Conservation (phyloP, 1,140 invertebrate species). For the Drosophila miranda region DNA sequence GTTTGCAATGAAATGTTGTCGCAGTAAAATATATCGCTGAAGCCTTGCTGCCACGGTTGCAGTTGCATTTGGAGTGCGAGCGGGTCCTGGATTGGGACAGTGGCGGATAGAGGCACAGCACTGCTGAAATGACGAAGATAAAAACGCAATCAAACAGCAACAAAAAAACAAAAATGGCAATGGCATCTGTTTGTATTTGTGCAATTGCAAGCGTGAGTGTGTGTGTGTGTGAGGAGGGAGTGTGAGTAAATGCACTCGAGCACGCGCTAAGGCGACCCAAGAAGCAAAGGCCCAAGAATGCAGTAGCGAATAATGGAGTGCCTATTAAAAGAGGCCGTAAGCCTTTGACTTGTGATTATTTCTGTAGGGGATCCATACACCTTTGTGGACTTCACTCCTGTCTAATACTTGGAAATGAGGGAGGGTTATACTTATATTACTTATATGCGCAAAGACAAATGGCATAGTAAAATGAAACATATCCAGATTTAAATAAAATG, state of each 20-base stretch:
- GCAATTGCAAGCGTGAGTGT: conserved; percentile 6
- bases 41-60: conserved; percentile 3
- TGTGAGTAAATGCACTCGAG: conserved; percentile 72
- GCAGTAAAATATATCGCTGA: conserved; percentile 70
- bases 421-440: no score
- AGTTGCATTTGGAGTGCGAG: conserved; percentile 32
- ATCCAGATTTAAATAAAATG: no score
- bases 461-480: no score
- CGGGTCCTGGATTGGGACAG: conserved; percentile 1
- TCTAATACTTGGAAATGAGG: no score
- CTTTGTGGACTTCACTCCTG: no score
- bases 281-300: neutral
- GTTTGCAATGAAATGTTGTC: conserved; percentile 75
- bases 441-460: no score
- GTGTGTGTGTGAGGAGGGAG: neutral
- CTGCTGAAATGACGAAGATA: conserved; percentile 77
- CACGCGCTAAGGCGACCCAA: conserved; percentile 51
- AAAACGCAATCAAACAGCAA: conserved; percentile 78
- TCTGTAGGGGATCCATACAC: no score
- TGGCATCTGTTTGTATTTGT: conserved; percentile 66
- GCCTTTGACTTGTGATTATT: no score
- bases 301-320: no score
- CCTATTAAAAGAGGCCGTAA: neutral
- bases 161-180: conserved; percentile 59
- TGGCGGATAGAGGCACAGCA: conserved; percentile 11